These are phyloP conservation scores for Otus sunia DNA, from an alignment of 2,113 vertebrate genomes.

Conservation along the genomic window DNA sequence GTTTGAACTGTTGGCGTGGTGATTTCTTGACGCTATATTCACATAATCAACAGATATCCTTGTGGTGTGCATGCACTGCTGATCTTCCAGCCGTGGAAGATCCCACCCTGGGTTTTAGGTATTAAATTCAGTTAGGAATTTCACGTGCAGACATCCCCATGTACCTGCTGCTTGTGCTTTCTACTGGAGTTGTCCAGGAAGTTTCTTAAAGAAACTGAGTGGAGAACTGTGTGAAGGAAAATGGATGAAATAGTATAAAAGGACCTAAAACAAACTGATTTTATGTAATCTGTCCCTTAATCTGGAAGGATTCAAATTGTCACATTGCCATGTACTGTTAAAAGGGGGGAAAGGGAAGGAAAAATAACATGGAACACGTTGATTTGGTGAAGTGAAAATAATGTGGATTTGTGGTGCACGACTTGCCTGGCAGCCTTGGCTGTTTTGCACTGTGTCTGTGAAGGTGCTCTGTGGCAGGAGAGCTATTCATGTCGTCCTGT, in stretches of 20 bases:
- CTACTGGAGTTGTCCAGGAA: not conserved
- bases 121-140: not conserved
- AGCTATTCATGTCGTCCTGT: not conserved
- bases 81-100: accelerated
- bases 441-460: not conserved
- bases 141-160: not conserved
- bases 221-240: not conserved
- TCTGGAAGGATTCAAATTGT: not conserved
- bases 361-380: accelerated
- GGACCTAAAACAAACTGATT: not conserved
- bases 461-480: not conserved
- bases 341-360: not conserved
- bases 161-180: not conserved
- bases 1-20: not conserved
- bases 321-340: not conserved
- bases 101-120: not conserved
- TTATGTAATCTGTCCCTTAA: not conserved
- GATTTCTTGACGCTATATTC: not conserved
- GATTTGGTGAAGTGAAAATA: not conserved
- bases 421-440: not conserved
- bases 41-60: no score
- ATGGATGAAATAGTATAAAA: not conserved
- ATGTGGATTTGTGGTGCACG: not conserved
- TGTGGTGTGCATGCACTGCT: not conserved
- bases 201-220: not conserved